A percentile compares a stretch with the other conserved stretches of the same genome.
phyloP scores from a whole-genome alignment of 2,113 vertebrate species.

The Bufo bufo region DNA sequence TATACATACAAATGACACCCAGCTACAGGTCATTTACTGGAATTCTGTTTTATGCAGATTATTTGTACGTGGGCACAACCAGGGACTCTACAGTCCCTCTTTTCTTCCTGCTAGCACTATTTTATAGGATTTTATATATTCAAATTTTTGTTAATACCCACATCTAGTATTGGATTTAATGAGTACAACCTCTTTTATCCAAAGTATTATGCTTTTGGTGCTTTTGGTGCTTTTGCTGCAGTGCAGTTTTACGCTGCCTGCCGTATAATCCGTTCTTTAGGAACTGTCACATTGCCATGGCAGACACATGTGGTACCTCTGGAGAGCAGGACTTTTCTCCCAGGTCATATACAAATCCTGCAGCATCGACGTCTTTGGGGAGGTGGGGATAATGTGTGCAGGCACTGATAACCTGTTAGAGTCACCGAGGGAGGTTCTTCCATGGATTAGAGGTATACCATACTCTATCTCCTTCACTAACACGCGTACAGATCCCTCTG shows the following conservation, averaged over 20 bases:
- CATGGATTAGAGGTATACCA: conserved; percentile 52
- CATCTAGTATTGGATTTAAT: neutral
- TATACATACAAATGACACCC: neutral
- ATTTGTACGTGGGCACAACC: neutral
- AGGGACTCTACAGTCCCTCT: neutral
- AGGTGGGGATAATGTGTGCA: conserved; percentile 45
- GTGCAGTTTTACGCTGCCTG: conserved; percentile 35
- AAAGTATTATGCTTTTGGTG: conserved; percentile 38
- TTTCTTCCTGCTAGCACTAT: neutral
- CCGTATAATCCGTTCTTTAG: neutral
- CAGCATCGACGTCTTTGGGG: neutral
- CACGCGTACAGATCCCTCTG: conserved; percentile 44
- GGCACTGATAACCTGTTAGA: conserved; percentile 52
- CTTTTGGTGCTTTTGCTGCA: conserved; percentile 29
- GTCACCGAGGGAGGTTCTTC: conserved; percentile 52
- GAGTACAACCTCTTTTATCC: neutral
- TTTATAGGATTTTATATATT: neutral
- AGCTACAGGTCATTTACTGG: neutral
- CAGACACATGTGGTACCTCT: conserved; percentile 32
- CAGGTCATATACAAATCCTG: conserved; percentile 36
- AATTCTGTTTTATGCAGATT: neutral
- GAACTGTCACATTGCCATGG: conserved; percentile 31
- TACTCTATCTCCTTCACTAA: conserved; percentile 36
- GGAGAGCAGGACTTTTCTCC: neutral
- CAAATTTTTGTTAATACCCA: neutral